These are phyloP conservation scores for Chelonus formosanus DNA, from an alignment of 2,888 invertebrate species.

Conservation along the genomic window DNA sequence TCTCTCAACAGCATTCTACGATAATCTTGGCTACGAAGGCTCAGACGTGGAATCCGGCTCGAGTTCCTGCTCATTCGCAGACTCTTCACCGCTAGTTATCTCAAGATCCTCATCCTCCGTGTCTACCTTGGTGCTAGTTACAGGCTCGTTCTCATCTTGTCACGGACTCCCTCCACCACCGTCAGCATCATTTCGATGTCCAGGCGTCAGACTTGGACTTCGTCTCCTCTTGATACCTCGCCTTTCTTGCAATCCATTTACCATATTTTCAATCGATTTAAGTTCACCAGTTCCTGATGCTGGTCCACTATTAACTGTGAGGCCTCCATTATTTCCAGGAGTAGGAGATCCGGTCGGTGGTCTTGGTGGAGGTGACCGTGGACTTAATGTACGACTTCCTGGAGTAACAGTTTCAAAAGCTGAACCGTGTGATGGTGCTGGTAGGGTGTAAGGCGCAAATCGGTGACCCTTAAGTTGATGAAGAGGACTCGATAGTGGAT, in stretches of 20 bases:
- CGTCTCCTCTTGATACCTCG: constrained; percentile 73
- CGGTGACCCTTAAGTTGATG: constrained; percentile 79
- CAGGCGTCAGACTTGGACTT: constrained; percentile 54
- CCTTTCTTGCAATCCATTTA: constrained; percentile 92
- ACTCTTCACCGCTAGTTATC: constrained; percentile 43
- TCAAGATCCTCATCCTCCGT: constrained; percentile 45
- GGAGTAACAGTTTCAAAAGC: constrained; percentile 92
- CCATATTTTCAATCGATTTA: constrained; percentile 97
- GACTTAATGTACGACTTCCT: constrained; percentile 71
- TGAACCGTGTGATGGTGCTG: constrained; percentile 78
- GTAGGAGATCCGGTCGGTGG: constrained; percentile 70
- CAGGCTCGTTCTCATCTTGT: constrained; percentile 62
- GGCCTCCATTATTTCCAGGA: constrained; percentile 66
- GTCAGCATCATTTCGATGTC: constrained; percentile 56
- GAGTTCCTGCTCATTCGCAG: constrained; percentile 43
- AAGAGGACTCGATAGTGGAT: constrained; percentile 75
- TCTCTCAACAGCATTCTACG: constrained; percentile 1
- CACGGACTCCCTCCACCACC: constrained; percentile 61
- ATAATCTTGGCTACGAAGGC: constrained; percentile 57
- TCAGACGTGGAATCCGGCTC: constrained; percentile 63
- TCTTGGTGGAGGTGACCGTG: constrained; percentile 71
- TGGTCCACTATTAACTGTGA: constrained; percentile 49
- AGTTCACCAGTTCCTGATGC: constrained; percentile 81
- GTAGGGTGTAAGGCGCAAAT: constrained; percentile 90
- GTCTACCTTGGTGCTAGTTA: constrained; percentile 55